Evolutionary conservation across 2,888 invertebrate genomes (phyloP).

Genomic region (Dolomedes plantarius): DNA sequence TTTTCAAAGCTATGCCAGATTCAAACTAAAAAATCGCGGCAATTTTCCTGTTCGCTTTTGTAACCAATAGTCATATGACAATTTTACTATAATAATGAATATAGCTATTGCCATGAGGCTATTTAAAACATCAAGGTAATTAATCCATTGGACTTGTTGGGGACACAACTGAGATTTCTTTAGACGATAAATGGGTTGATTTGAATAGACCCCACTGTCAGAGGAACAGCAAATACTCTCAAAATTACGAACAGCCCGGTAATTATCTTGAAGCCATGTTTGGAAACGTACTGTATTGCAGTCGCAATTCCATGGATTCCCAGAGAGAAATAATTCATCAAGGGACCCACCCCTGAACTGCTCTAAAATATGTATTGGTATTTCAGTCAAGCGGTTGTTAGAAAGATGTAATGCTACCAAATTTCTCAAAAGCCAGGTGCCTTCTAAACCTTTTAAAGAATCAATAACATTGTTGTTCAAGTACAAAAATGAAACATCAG

Average conservation of each 20-base stretch:
- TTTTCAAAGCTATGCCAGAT: constrained; percentile 27
- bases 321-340: constrained; percentile 72
- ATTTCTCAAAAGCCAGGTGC: constrained; percentile 67
- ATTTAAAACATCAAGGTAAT: constrained; percentile 73
- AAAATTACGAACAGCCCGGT: constrained; percentile 69
- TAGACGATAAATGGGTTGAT: constrained; percentile 66
- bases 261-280: constrained; percentile 72
- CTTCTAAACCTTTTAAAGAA: constrained; percentile 71
- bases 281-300: constrained; percentile 73
- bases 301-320: constrained; percentile 73
- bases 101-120: constrained; percentile 68
- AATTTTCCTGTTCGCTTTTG: constrained; percentile 73
- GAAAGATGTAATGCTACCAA: constrained; percentile 70
- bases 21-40: constrained; percentile 73
- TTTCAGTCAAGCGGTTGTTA: constrained; percentile 72
- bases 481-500: constrained; percentile 65
- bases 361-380: constrained; percentile 72
- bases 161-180: constrained; percentile 73
- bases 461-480: constrained; percentile 72
- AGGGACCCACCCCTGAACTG: constrained; percentile 66
- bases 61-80: constrained; percentile 73
- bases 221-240: constrained; percentile 70
- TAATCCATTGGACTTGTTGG: constrained; percentile 63
- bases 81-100: constrained; percentile 70
- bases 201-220: constrained; percentile 39